phyloP scores from a whole-genome alignment of 2,888 invertebrate species.

The Nephrotoma guestfalica region DNA sequence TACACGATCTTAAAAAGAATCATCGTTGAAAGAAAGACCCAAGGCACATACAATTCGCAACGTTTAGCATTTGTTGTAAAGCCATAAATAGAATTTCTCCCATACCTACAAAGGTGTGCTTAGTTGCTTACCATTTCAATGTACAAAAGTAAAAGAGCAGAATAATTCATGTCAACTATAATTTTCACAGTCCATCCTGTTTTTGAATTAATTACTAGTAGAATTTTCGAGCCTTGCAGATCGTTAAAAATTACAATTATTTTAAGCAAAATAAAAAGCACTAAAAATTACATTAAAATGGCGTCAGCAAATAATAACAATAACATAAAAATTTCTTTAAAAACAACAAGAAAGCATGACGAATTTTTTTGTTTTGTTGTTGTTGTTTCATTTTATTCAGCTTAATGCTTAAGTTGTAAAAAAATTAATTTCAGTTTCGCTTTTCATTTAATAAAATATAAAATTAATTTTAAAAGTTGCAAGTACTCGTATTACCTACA shows the following conservation, averaged over 20 bases:
- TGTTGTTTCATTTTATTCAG: background rate
- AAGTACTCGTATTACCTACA: background rate
- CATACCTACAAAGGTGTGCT: too few species aligned
- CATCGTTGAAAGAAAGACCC: too few species aligned
- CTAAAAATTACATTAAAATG: background rate
- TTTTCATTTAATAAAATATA: background rate
- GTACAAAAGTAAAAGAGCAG: too few species aligned
- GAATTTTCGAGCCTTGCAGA: too few species aligned
- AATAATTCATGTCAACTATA: too few species aligned
- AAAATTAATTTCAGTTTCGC: background rate
- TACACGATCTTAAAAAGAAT: too few species aligned
- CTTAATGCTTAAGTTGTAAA: background rate
- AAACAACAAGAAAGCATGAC: background rate
- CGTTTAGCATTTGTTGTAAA: too few species aligned
- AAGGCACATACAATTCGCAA: too few species aligned
- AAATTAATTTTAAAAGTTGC: background rate
- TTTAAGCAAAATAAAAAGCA: background rate
- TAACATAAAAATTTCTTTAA: background rate
- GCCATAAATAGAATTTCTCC: too few species aligned
- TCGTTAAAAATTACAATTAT: background rate
- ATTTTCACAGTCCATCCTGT: too few species aligned
- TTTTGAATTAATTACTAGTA: too few species aligned
- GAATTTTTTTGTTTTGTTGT: background rate
- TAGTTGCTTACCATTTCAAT: too few species aligned
- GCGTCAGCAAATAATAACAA: background rate